Percentiles rank a stretch among this genome's conserved stretches.
Evolutionary conservation across 1,140 invertebrate species (phyloP).

Genomic region (Calephelis virginiensis): DNA sequence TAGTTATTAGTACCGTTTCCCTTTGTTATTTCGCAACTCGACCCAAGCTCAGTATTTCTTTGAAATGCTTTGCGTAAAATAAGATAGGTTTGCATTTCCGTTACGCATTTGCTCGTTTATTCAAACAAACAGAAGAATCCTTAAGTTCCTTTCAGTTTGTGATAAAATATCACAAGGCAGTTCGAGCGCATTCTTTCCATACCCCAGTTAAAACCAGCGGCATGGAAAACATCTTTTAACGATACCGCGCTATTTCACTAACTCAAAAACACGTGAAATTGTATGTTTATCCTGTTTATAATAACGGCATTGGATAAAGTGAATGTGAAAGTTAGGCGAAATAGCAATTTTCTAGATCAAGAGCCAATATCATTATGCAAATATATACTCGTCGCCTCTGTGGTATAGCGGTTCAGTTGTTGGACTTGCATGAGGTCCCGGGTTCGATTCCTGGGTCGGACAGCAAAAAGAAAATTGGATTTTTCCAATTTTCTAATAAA

Average conservation of each 20-base stretch:
- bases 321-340: constrained; percentile 1
- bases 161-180: constrained; percentile 71
- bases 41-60: constrained; percentile 47
- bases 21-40: constrained; percentile 50
- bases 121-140: constrained; percentile 65
- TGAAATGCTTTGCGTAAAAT: constrained; percentile 60
- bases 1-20: constrained; percentile 21
- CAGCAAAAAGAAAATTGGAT: no score
- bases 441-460: no score
- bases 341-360: constrained; percentile 29
- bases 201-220: constrained; percentile 45
- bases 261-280: constrained; percentile 21
- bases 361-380: constrained; percentile 11
- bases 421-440: no score
- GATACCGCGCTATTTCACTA: constrained; percentile 37
- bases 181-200: constrained; percentile 61
- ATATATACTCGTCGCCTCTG: neutral
- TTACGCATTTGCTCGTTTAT: constrained; percentile 66
- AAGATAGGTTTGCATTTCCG: constrained; percentile 69
- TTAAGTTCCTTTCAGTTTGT: constrained; percentile 61
- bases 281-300: constrained; percentile 18
- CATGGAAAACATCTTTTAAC: constrained; percentile 66
- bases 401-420: no score
- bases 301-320: constrained; percentile 7
- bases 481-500: no score